Percentiles rank a stretch among this genome's conserved stretches.
These are phyloP conservation scores for Zosterops lateralis DNA, from an alignment of 2,113 vertebrate species.

Conservation along the genomic window DNA sequence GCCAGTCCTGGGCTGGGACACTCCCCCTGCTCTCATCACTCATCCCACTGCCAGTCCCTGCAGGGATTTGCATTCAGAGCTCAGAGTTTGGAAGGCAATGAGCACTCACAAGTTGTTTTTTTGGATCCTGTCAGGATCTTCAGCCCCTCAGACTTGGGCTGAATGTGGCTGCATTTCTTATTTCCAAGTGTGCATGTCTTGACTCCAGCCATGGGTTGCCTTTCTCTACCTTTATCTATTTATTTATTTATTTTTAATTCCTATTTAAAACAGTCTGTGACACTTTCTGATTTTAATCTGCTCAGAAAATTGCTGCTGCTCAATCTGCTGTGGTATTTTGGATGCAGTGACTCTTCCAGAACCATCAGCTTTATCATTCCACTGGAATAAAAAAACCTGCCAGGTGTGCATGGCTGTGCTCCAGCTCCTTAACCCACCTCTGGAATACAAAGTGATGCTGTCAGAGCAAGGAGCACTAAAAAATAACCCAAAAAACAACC, in stretches of 20 bases:
- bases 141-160: background rate
- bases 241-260: background rate
- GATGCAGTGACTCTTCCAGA: background rate
- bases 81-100: background rate
- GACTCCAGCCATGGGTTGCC: background rate
- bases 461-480: background rate
- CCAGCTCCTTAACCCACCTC: background rate
- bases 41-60: background rate
- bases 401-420: background rate
- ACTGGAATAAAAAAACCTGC: background rate
- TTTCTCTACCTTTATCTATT: background rate
- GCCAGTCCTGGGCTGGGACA: background rate
- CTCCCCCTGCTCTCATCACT: background rate
- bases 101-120: background rate
- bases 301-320: background rate
- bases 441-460: background rate
- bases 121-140: background rate
- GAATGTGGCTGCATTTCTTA: background rate
- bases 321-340: background rate
- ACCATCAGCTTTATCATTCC: background rate
- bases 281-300: background rate
- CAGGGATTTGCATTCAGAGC: background rate
- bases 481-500: background rate
- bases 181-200: background rate
- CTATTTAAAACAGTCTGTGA: background rate